A percentile compares a stretch with the other conserved stretches of the same genome.
Conservation (phyloP, 2,797 vertebrate species). For the Botia almorhae region DNA sequence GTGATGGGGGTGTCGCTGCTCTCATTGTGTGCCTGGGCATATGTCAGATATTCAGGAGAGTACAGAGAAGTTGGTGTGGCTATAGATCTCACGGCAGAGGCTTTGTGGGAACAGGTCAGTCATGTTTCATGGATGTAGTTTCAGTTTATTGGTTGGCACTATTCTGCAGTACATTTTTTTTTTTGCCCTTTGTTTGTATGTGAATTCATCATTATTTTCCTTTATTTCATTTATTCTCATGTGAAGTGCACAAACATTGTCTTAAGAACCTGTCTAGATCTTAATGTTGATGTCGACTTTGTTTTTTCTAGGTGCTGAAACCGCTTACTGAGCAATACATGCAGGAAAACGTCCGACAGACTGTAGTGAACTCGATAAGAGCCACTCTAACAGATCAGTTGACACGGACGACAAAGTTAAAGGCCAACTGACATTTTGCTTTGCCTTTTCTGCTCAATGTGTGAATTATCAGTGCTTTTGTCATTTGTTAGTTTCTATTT, state of each 20-base stretch:
- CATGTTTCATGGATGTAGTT: slow-evolving; percentile 58
- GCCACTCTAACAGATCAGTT: slow-evolving; percentile 93
- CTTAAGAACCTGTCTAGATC: background rate
- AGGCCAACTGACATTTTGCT: slow-evolving; percentile 88
- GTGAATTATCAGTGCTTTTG: slow-evolving; percentile 55
- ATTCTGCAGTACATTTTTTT: background rate
- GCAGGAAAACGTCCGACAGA: slow-evolving; percentile 95
- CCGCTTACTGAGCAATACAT: slow-evolving; percentile 95
- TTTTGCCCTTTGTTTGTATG: background rate
- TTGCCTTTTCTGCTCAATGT: slow-evolving; percentile 46
- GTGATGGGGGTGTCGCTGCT: slow-evolving; percentile 90
- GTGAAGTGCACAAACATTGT: background rate
- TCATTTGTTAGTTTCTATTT: slow-evolving; percentile 48
- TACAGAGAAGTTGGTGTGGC: slow-evolving; percentile 92
- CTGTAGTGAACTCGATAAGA: slow-evolving; percentile 97
- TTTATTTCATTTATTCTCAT: background rate
- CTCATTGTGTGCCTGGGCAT: slow-evolving; percentile 93
- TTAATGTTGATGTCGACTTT: background rate
- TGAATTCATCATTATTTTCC: background rate
- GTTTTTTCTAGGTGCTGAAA: slow-evolving; percentile 88
- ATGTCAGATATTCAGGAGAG: slow-evolving; percentile 98
- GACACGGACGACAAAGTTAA: slow-evolving; percentile 87
- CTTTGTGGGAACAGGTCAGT: slow-evolving; percentile 98
- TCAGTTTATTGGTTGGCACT: slow-evolving; percentile 15
- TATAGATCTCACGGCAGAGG: slow-evolving; percentile 95